Evolutionary conservation across 2,888 invertebrate genomes (phyloP), one percentile per base, ranked within the genome.

Genomic region (Drosophila suboccidentalis): DNA sequence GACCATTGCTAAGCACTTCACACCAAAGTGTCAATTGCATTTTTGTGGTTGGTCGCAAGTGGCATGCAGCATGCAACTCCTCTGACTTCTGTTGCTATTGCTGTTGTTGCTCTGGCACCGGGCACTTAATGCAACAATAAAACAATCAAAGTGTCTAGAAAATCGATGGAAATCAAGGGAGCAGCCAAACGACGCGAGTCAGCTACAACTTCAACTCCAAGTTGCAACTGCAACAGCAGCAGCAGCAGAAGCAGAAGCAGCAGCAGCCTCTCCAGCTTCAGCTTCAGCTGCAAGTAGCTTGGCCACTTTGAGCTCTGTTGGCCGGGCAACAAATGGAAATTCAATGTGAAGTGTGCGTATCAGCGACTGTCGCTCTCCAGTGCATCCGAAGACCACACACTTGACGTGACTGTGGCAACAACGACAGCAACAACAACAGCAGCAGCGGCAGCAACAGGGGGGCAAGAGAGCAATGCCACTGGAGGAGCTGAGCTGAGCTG

Each of bases 71-170:
- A 49, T 36, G 36, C 36, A 49, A 47, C 34, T 50, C 55, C 62
- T 46, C 43, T 17, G 43, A 46, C 62, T 47, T 34, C 39, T 55
- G 44, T 9, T 26, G 53, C 19, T 57, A n/a, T n/a, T n/a, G 49
- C 26, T 55, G 32, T 26, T 49, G 46, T 22, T 8, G 43, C 53
- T 19, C 43, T 39, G 46, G 34, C 38, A 41, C 49, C 53, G 71
- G 75, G 71, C 88, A 87, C 86, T 87, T 87, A 87, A 89, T 87
- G 88, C 90, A 87, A 87, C 86, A 87, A 87, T 87, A 87, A 87
- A 87, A 87, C 86, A 87, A 87, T 87, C 86, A 87, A 84, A 85
- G 86, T 89, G 86, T 87, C 86, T 88, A 89, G 86, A 87, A 89
- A 87, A 87, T 87, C 86, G 86, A 87, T 86, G 89, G 87, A 89